Base-by-base conservation (phyloP, 2,797 vertebrate genomes). In the Loris lydekkerianus region DNA sequence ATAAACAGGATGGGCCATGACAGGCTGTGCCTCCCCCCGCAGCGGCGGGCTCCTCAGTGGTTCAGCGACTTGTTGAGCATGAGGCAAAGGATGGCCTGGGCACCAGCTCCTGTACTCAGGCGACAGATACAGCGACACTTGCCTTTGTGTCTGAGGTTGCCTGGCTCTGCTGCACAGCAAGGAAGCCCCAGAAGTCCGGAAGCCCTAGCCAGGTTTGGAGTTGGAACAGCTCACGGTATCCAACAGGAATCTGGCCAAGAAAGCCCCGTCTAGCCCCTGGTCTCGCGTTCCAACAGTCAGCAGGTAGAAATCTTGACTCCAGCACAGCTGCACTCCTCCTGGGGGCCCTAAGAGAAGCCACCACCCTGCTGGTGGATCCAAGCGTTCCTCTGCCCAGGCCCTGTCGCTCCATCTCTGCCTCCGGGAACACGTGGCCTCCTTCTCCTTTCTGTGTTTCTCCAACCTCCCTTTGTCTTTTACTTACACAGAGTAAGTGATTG, bases 91-190 rank as follows among this genome's bases (percentile, higher is more conserved):
- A 99, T 98, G 27, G 99, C 99, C 93, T 99, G 99, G 0, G 99
- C 98, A 18, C 99, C 99, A 0, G 96, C 96, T 2, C 77, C 91
- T 0, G 99, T 97, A 89, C 99, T 98, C 93, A 99, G 97, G 76
- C 99, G 98, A 78, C 98, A 99, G 94, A 99, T 96, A 99, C 99
- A 99, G 6, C 99, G 99, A 1, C 99, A 99, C 20, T 99, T 99
- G 87, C 98, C 98, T 73, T 99, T 99, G 72, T 99, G 98, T 76
- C 99, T 99, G 78, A 99, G 97, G 97, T 99, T 99, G 0, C 98
- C 2, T 99, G 99, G 31, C 98, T 93, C 80, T 99, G 99, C 93
- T 99, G 99, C 69, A 17, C 92, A 96, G 34, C 69, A 91, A 99
- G 99, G 99, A 0, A 98, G 86, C 1, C 97, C 82, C 34, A 91